Base-by-base conservation (phyloP, 2,888 invertebrate species). In the Caradrina clavipalpis region DNA sequence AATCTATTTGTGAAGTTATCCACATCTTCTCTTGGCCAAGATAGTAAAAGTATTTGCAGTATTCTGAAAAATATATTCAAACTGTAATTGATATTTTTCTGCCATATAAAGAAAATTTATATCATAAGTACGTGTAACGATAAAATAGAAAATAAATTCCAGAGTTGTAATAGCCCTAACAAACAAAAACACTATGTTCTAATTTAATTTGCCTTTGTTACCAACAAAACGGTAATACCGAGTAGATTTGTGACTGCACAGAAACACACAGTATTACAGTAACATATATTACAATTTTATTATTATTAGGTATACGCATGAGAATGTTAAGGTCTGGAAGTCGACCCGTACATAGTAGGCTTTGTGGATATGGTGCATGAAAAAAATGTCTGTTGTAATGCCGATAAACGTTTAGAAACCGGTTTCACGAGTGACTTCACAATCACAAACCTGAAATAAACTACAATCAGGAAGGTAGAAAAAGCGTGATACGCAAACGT, bases 141-240 rank as follows among this genome's bases (percentile, higher is more conserved):
- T 74, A 75, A 70, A 60, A 56, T 58, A 39, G 42, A 59, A 69
- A 56, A 71, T 77, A 42, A 59, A 51, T 51, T 47, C 19, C 50
- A 56, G 47, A 39, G 19, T 56, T 68, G 58, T 55, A 73, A 69
- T 58, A 73, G 42, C 53, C 42, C 69, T 69, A 67, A 75, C 49
- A 76, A 76, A 73, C 71, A 60, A 45, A 70, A 73, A 55, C 51
- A 47, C 56, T 58, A 77, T 51, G 59, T 65, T 64, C 51, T 56
- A 78, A 78, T 78, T 75, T 78, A 65, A 73, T 78, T 53, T 78
- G 47, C 22, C 73, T 78, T 59, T 75, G 65, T 65, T 73, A 54
- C 51, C 65, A 56, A 55, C 74, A 62, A 78, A 72, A 26, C 58
- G 50, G 56, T 47, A 54, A 54, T 22, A 62, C 26, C 7, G 35